A percentile compares a stretch with the other conserved stretches of the same genome.
Evolutionary conservation across 2,888 invertebrate genomes (phyloP).

Genomic region (Oxytorus armatus): DNA sequence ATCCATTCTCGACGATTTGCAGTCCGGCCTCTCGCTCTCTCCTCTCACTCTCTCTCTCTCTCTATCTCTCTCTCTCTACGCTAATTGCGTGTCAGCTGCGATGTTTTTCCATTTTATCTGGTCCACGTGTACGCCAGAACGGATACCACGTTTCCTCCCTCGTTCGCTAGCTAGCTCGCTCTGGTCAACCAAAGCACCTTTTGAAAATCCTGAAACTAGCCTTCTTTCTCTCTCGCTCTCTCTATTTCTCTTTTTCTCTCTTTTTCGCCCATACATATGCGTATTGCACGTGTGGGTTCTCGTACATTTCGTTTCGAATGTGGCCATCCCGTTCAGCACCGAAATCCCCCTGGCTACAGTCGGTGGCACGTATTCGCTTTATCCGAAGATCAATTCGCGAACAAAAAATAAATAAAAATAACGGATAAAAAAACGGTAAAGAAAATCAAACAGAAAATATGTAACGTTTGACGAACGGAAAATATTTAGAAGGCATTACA

Average conservation of each 20-base stretch:
- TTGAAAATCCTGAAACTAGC: slow-evolving; percentile 41
- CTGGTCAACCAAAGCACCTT: slow-evolving; percentile 35
- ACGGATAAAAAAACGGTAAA: too few relatives aligned
- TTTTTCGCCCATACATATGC: neutral
- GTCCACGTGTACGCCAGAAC: slow-evolving; percentile 35
- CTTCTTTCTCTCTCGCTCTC: slow-evolving; percentile 1
- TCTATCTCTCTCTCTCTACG: slow-evolving; percentile 44
- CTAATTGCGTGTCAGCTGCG: slow-evolving; percentile 74
- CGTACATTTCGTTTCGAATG: slow-evolving; percentile 23
- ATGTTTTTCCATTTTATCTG: slow-evolving; percentile 76
- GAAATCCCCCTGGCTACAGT: slow-evolving; percentile 10
- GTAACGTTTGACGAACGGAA: too few relatives aligned
- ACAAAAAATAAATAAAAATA: slow-evolving; percentile 10
- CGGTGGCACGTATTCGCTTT: slow-evolving; percentile 11
- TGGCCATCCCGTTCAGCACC: neutral
- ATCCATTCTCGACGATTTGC: slow-evolving; percentile 74
- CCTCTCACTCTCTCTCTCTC: slow-evolving; percentile 47
- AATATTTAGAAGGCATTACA: too few relatives aligned
- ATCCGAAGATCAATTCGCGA: slow-evolving; percentile 20
- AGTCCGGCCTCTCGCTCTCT: slow-evolving; percentile 57
- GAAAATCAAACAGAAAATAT: too few relatives aligned
- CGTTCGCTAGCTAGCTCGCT: slow-evolving; percentile 41
- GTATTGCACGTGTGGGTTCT: neutral
- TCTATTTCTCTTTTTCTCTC: neutral
- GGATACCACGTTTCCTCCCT: slow-evolving; percentile 35